These are phyloP conservation scores for Caenorhabditis drosophilae DNA, from an alignment of 2,888 invertebrate species.

Conservation along the genomic window DNA sequence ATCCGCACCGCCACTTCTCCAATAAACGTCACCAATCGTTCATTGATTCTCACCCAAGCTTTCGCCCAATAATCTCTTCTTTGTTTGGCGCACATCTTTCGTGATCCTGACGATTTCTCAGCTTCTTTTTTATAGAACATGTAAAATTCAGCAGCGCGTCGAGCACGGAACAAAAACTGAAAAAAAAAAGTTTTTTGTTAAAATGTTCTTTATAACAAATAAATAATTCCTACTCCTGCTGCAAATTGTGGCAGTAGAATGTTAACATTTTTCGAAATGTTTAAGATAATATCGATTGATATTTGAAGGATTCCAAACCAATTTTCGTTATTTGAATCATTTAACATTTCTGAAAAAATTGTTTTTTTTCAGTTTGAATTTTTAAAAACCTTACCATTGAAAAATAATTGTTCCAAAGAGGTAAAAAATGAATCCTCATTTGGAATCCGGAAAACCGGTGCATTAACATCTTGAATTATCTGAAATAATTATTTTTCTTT, in stretches of 20 bases:
- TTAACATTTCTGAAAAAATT: constrained; percentile 19
- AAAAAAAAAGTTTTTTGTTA: background rate
- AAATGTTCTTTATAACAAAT: too few relatives aligned
- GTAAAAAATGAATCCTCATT: constrained; percentile 35
- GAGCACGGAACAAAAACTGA: constrained; percentile 19
- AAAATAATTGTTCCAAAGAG: constrained; percentile 33
- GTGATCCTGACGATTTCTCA: background rate
- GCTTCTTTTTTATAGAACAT: constrained; percentile 13
- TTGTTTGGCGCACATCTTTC: background rate
- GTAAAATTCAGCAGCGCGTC: constrained; percentile 17
- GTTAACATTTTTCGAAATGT: constrained; percentile 38
- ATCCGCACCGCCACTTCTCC: constrained; percentile 36
- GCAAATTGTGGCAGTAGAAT: constrained; percentile 26
- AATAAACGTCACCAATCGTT: constrained; percentile 30
- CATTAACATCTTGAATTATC: background rate
- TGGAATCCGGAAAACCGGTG: constrained; percentile 31
- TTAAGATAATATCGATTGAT: constrained; percentile 25
- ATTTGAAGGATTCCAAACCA: constrained; percentile 41
- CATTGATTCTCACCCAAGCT: constrained; percentile 25
- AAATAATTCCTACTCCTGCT: background rate
- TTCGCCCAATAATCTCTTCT: constrained; percentile 21
- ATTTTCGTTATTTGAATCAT: constrained; percentile 11
- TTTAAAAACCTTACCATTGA: constrained; percentile 17
- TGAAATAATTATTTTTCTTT: background rate
- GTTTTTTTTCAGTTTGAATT: background rate